Evolutionary conservation across 2,888 invertebrate genomes (phyloP), one percentile per base, ranked within the genome.

Genomic region (Rhaphigaster nebulosa): DNA sequence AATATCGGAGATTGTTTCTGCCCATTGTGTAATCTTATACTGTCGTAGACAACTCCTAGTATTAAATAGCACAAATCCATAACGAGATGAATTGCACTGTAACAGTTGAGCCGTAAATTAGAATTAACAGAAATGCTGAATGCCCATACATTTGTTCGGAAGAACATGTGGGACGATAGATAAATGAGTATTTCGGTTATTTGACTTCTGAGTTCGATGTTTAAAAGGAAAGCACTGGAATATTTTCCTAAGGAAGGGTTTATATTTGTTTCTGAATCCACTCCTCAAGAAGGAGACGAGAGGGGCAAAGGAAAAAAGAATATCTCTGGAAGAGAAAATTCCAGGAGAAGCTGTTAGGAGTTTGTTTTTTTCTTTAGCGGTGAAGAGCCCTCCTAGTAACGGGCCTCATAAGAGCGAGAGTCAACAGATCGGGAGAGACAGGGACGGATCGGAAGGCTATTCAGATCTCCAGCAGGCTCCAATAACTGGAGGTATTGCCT

Each of bases 281-380:
- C 60, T 65, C 29, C 8, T 65, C 15, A 29, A 29, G 13, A 65
- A 65, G 29, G 65, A 65, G 65, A 18, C 65, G 65, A 29, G 65
- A 29, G 15, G 18, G 15, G 18, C 12, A 65, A 65, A 65, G 29
- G 18, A 29, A 29, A 80, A 38, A 41, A 41, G 80, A 41, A 10
- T 45, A 20, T 80, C 26, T 45, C 41, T 10, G 23, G 12, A 26
- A 80, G 41, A 80, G 80, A 80, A 80, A 41, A 80, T 80, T 80
- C 80, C 38, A 80, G 80, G 80, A 80, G 80, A 41, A 45, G 80
- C 80, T 80, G 80, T 80, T 80, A 80, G 80, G 80, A 80, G 80
- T 80, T 80, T 80, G 60, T n/a, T 80, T 80, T 80, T 80, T 80
- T 41, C 80, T 80, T 41, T 41, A 26, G 23, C 80, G 80, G 80